Evolutionary conservation across 1,140 invertebrate species (phyloP), one percentile per base, ranked within the genome.

Genomic region (Dreissena polymorpha): DNA sequence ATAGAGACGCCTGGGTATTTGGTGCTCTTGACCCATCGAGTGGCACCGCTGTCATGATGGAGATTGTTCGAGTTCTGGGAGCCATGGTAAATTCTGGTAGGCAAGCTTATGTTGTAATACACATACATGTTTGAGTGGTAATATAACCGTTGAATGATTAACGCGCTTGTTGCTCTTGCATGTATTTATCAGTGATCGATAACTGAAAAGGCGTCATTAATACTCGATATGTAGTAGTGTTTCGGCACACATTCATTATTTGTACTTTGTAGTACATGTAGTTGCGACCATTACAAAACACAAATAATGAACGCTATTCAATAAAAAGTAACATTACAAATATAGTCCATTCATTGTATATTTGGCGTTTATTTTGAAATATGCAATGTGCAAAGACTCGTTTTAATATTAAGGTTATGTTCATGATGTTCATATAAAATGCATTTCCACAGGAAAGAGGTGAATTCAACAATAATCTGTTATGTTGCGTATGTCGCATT

Each of bases 1-100:
- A 95, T 88, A 90, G 94, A 82, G 95, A 95, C 87, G 94, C 95
- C 18, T 95, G 94, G 94, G 93, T 93, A 18, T 94, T 94, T 85
- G 94, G 94, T 10, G 92, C 94, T 14, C 88, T 94, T 39, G 95
- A 95, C 88, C 94, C 94, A 12, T 93, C 93, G 8, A 92, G 90
- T 85, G 94, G 94, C 10, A 95, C 94, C 16, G 94, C 94, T 6
- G 90, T 92, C 16, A 89, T 95, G 88, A 90, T 95, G 73, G 95
- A 95, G 90, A 85, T 95, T 12, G 91, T 93, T 14, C 86, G 94
- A 27, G 93, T 93, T 7, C 92, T 95, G 86, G 93, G 91, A 8
- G 84, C 90, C 29, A 74, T 94, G 7, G 86, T 89, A 13, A 91
- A 90, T 82, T 83, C 89, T 72, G 91, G 93, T 91, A 64, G 23